Conservation (phyloP, 2,888 invertebrate species). For the Oxytorus armatus region DNA sequence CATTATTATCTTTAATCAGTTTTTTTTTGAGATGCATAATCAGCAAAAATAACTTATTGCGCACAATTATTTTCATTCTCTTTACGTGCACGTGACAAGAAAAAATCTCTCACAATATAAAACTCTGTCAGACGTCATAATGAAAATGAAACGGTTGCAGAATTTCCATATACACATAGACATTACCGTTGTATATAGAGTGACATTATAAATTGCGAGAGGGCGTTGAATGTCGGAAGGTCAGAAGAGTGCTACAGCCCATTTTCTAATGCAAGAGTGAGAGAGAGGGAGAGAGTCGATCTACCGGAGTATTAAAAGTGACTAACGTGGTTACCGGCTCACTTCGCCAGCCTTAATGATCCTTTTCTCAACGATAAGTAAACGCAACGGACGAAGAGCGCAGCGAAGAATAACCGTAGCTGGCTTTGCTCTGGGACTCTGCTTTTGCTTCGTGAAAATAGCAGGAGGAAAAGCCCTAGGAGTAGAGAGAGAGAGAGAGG, state of each 20-base stretch:
- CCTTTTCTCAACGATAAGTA: slow-evolving; percentile 67
- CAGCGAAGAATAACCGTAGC: slow-evolving; percentile 54
- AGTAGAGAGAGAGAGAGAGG: neutral
- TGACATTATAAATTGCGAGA: neutral
- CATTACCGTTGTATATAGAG: slow-evolving; percentile 7
- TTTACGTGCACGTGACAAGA: neutral
- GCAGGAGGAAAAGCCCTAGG: slow-evolving; percentile 23
- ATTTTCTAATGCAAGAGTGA: slow-evolving; percentile 44
- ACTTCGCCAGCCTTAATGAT: slow-evolving; percentile 63
- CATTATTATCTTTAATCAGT: too few relatives aligned
- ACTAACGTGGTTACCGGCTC: slow-evolving; percentile 64
- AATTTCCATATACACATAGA: slow-evolving; percentile 27
- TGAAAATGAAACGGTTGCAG: slow-evolving; percentile 43
- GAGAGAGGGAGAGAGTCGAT: slow-evolving; percentile 27
- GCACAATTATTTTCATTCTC: neutral
- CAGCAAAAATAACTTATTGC: too few relatives aligned
- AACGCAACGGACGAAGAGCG: slow-evolving; percentile 59
- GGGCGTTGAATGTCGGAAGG: neutral
- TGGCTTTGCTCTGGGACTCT: slow-evolving; percentile 38
- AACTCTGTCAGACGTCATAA: neutral
- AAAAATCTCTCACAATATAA: neutral
- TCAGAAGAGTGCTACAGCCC: slow-evolving; percentile 25
- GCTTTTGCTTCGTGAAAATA: slow-evolving; percentile 51
- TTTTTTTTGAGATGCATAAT: too few relatives aligned
- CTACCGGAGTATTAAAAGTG: slow-evolving; percentile 65